Conservation (phyloP, 2,888 invertebrate species). For the Clanis bilineata region DNA sequence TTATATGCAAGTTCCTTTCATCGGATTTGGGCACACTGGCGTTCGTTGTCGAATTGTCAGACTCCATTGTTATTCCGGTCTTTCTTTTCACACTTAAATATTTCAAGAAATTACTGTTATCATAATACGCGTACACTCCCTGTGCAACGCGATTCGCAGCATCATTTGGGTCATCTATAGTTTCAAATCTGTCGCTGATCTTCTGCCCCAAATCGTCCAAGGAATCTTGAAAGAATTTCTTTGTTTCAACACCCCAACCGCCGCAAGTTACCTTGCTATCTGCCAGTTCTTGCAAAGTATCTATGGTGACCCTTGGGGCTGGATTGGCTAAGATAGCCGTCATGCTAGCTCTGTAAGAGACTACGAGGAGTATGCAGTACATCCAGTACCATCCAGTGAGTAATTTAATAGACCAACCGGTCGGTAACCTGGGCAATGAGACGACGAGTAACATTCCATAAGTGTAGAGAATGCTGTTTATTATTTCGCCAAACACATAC, state of each 20-base stretch:
- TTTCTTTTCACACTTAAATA: conserved; percentile 84
- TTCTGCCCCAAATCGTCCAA: conserved; percentile 85
- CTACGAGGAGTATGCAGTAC: conserved; percentile 90
- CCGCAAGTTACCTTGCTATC: conserved; percentile 85
- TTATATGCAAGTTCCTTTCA: conserved; percentile 87
- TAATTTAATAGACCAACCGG: conserved; percentile 90
- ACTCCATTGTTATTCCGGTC: conserved; percentile 45
- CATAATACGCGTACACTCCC: conserved; percentile 90
- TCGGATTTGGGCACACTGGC: conserved; percentile 34
- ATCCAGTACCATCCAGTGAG: conserved; percentile 95
- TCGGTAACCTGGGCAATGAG: conserved; percentile 88
- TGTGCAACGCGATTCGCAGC: conserved; percentile 86
- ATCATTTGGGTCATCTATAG: conserved; percentile 82
- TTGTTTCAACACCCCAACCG: conserved; percentile 88
- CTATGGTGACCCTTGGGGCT: conserved; percentile 89
- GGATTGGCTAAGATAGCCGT: conserved; percentile 92
- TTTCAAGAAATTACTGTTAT: conserved; percentile 87
- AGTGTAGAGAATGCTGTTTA: conserved; percentile 89
- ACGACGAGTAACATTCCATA: conserved; percentile 92
- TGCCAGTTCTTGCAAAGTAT: conserved; percentile 87
- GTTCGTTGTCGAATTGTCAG: conserved; percentile 47
- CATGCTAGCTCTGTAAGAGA: conserved; percentile 92
- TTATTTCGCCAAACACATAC: conserved; percentile 87
- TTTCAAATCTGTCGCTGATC: conserved; percentile 86
- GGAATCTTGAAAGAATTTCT: conserved; percentile 86